A percentile compares a stretch with the other conserved stretches of the same genome.
Evolutionary conservation across 2,888 invertebrate species (phyloP).

Genomic region (Drosophila kanekoi): DNA sequence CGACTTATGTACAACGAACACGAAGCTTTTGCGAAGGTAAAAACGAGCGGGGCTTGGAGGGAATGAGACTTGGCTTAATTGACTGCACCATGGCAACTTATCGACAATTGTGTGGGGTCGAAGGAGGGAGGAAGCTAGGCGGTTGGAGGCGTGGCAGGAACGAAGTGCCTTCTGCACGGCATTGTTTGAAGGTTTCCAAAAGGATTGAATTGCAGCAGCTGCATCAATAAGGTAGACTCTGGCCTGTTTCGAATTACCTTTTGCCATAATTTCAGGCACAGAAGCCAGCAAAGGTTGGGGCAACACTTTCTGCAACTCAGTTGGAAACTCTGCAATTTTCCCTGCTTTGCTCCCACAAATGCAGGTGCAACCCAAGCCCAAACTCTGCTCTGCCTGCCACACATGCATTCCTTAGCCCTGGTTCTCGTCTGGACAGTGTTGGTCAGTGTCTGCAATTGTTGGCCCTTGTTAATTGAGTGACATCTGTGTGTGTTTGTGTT

Average conservation of each 20-base stretch:
- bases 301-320: slow-evolving; percentile 10
- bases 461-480: slow-evolving; percentile 44
- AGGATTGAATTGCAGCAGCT: slow-evolving; percentile 33
- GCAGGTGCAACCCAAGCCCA: neutral
- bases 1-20: slow-evolving; percentile 64
- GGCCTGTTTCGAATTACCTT: slow-evolving; percentile 23
- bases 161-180: neutral
- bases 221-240: neutral
- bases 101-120: slow-evolving; percentile 34
- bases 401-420: neutral
- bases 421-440: neutral
- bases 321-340: neutral
- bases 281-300: neutral
- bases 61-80: slow-evolving; percentile 47
- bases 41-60: neutral
- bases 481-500: slow-evolving; percentile 11
- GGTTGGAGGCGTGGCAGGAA: neutral
- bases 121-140: neutral
- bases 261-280: slow-evolving; percentile 42
- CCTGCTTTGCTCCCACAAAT: neutral
- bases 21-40: slow-evolving; percentile 44
- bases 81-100: slow-evolving; percentile 53
- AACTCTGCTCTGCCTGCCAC: neutral
- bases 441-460: slow-evolving; percentile 29
- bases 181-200: slow-evolving; percentile 29